Evolutionary conservation across 2,888 invertebrate genomes (phyloP).

Genomic region (Ceramica pisi): DNA sequence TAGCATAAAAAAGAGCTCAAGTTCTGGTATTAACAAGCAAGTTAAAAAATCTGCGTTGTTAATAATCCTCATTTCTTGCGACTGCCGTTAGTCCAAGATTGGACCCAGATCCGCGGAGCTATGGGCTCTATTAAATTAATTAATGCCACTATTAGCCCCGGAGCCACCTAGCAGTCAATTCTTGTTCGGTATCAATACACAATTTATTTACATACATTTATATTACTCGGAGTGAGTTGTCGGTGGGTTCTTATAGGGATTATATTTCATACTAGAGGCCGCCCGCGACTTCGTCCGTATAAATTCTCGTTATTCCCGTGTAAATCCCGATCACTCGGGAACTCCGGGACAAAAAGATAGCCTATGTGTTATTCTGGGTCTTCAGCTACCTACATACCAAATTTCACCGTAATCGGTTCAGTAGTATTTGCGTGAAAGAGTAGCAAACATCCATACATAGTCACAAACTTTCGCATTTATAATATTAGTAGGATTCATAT

Average conservation of each 20-base stretch:
- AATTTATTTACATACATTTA: constrained; percentile 53
- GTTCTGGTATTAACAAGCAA: constrained; percentile 15
- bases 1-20: neutral
- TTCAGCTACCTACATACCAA: no score
- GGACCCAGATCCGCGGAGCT: constrained; percentile 43
- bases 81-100: constrained; percentile 46
- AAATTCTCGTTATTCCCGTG: no score
- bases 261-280: constrained; percentile 13
- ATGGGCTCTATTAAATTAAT: constrained; percentile 54
- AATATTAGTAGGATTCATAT: no score
- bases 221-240: constrained; percentile 29
- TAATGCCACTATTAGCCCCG: constrained; percentile 53
- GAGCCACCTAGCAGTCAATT: constrained; percentile 33
- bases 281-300: no score
- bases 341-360: no score
- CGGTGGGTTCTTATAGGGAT: constrained; percentile 30
- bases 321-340: no score
- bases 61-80: constrained; percentile 19
- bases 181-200: constrained; percentile 21
- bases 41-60: constrained; percentile 2
- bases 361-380: no score
- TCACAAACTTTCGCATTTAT: no score
- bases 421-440: no score
- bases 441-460: no score
- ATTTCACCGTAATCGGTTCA: no score